These are phyloP conservation scores for Laothoe populi DNA, from an alignment of 2,888 invertebrate species.

Conservation along the genomic window DNA sequence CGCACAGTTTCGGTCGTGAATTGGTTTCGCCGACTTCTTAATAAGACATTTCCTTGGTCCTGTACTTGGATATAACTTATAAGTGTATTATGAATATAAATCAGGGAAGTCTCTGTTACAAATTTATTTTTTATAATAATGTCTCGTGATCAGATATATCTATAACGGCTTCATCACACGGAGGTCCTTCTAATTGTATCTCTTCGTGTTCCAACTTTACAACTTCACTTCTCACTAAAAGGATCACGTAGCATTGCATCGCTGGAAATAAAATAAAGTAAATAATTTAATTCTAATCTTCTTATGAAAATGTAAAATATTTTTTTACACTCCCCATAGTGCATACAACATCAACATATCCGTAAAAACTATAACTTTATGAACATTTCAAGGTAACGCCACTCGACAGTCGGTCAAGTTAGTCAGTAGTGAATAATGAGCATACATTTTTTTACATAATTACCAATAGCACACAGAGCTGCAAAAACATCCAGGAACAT, in stretches of 20 bases:
- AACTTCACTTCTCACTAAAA: slow-evolving; percentile 74
- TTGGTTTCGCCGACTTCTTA: slow-evolving; percentile 17
- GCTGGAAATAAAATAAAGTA: slow-evolving; percentile 47
- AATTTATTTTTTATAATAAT: slow-evolving; percentile 47
- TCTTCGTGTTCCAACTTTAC: slow-evolving; percentile 61
- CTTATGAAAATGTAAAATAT: too few relatives aligned
- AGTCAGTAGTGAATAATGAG: too few relatives aligned
- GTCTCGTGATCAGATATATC: slow-evolving; percentile 62
- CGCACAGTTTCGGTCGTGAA: slow-evolving; percentile 16
- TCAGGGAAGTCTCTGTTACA: too few relatives aligned
- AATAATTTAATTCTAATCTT: too few relatives aligned
- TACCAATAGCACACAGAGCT: slow-evolving; percentile 67
- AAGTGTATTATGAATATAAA: too few relatives aligned
- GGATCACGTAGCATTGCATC: slow-evolving; percentile 72
- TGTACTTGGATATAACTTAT: slow-evolving; percentile 6
- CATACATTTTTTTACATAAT: too few relatives aligned
- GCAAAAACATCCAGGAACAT: slow-evolving; percentile 60
- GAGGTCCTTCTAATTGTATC: slow-evolving; percentile 35
- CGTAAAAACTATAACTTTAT: slow-evolving; percentile 8
- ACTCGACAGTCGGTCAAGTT: slow-evolving; percentile 2
- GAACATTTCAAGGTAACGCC: slow-evolving; percentile 15
- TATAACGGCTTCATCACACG: slow-evolving; percentile 44
- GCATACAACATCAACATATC: too few relatives aligned
- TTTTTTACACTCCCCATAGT: too few relatives aligned
- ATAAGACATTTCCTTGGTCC: slow-evolving; percentile 19